Percentiles rank a stretch among this genome's conserved stretches.
These are phyloP conservation scores for Dicerorhinus sumatrensis DNA, from an alignment of 2,113 vertebrate genomes.

Conservation along the genomic window DNA sequence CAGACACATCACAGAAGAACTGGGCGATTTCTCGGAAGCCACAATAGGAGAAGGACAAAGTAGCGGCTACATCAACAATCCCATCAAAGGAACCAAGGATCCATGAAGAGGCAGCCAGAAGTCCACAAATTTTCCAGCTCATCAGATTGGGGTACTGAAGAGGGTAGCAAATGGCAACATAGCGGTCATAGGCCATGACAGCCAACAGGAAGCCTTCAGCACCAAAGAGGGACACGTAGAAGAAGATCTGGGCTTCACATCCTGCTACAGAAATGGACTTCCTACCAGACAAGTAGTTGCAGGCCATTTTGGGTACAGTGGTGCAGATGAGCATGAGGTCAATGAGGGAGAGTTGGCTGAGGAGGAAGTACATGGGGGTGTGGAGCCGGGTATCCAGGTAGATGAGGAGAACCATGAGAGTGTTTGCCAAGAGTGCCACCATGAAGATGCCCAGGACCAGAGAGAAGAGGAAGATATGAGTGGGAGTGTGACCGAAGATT, in stretches of 20 bases:
- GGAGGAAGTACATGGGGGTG: neutral
- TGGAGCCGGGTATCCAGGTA: neutral
- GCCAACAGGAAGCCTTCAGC: neutral
- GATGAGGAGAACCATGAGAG: neutral
- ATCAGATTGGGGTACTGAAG: neutral
- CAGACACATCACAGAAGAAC: slow-evolving; percentile 63
- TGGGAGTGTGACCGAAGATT: neutral
- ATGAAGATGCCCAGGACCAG: neutral
- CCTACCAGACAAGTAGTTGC: neutral
- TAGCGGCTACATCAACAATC: neutral
- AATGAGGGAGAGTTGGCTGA: neutral
- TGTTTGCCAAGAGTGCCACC: neutral
- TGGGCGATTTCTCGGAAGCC: slow-evolving; percentile 17
- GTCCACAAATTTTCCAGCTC: neutral
- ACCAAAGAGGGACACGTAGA: neutral
- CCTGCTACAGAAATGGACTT: neutral
- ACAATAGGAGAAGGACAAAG: neutral
- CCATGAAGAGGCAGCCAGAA: neutral
- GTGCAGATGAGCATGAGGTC: neutral
- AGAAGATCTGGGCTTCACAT: neutral
- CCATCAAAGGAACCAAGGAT: neutral
- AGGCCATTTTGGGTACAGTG: neutral
- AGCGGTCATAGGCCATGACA: neutral
- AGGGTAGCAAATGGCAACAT: neutral
- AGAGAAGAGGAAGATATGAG: neutral